phyloP scores from a whole-genome alignment of 2,113 vertebrate species.

The Nansenia antarctica region DNA sequence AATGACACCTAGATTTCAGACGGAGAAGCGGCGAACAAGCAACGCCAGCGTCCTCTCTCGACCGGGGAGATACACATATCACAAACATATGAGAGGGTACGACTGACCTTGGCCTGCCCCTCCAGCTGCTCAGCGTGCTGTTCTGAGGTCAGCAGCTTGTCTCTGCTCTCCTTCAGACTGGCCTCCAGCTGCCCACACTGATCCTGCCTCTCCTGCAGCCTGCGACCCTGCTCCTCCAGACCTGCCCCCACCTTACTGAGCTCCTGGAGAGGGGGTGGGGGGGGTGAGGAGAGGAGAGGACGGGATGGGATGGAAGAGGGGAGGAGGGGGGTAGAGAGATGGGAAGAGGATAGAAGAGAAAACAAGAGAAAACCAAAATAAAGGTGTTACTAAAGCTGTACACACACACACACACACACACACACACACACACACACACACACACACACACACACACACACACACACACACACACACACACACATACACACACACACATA shows the following conservation, averaged over 20 bases:
- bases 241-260: constrained; percentile 84
- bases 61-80: no score
- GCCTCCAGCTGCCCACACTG: constrained; percentile 86
- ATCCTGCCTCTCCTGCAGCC: constrained; percentile 87
- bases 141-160: constrained; percentile 85
- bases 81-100: neutral
- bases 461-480: no score
- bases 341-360: neutral
- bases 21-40: no score
- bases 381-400: no score
- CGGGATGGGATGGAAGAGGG: no score
- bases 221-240: constrained; percentile 81
- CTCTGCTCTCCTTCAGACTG: constrained; percentile 87
- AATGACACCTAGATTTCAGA: neutral
- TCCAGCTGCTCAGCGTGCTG: constrained; percentile 86
- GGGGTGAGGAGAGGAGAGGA: no score
- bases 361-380: no score
- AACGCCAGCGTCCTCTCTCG: no score
- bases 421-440: no score
- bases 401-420: no score
- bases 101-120: constrained; percentile 80
- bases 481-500: no score
- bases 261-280: constrained; percentile 77
- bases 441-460: no score
- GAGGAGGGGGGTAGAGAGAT: neutral